Base-by-base conservation (phyloP, 2,888 invertebrate species). In the Agriopis aurantiaria region DNA sequence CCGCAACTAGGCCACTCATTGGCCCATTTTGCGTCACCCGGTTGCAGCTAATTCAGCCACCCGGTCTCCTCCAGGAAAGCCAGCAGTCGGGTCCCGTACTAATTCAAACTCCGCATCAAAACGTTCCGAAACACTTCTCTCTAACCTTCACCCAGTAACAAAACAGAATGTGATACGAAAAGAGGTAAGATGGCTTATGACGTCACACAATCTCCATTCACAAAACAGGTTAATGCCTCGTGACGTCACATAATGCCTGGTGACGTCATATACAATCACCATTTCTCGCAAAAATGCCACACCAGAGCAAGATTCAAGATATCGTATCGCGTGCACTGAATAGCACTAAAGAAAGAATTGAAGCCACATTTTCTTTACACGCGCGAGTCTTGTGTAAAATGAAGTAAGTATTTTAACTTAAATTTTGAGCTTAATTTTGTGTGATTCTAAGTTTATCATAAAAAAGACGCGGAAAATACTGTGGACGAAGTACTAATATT, bases 301-400 rank as follows among this genome's bases (percentile, higher is more conserved):
- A 65, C 65, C 46, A 52, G 60, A 52, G 57, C 11, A 60, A 60
- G 48, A 55, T 59, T 23, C 48, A 33, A 53, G 69, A 69, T 69
- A 69, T 65, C 69, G 60, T 69, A 69, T 69, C 69, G 69, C 65
- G 11, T 57, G 56, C 60, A 61, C 51, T 65, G 61, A 69, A 69
- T 49, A 56, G 14, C 51, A 49, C 59, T 45, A 23, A 45, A 56
- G 60, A 33, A 63, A 61, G 49, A 43, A 9, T 51, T 69, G 60
- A 69, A 69, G 69, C 10, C 23, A 33, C 9, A 14, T 12, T 61
- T 65, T 51, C 9, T 10, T 55, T 69, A 12, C 14, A 41, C 52
- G 62, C 10, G 41, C 17, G 0, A 55, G 1, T 40, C 9, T 60
- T 46, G 11, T n/a, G 23, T 11, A 45, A 23, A 23, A n/a, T 11